Conservation (phyloP, 2,888 invertebrate genomes). For the Acronicta alni region DNA sequence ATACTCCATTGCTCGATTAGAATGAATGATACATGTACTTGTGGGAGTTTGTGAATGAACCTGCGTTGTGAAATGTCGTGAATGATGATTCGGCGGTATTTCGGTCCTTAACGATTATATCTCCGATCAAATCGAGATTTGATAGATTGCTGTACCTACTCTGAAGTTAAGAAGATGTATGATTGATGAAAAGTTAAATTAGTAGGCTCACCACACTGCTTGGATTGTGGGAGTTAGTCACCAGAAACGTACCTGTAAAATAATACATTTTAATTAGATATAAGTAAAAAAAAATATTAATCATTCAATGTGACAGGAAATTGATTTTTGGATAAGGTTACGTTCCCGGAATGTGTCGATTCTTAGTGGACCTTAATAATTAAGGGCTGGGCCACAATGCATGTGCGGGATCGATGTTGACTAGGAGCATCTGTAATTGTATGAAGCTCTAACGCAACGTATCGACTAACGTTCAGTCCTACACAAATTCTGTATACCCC, state of each 20-base stretch:
- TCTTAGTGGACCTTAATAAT: too few species aligned
- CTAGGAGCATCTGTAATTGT: too few species aligned
- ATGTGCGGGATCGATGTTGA: too few species aligned
- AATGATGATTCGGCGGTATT: conserved; percentile 16
- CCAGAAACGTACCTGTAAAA: conserved; percentile 41
- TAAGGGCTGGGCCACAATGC: too few species aligned
- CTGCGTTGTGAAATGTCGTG: neutral
- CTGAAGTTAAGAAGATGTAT: neutral
- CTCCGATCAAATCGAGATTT: neutral
- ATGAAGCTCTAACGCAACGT: too few species aligned
- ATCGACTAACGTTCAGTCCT: too few species aligned
- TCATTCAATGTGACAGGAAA: too few species aligned
- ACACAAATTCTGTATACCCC: too few species aligned
- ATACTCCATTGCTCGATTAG: conserved; percentile 15
- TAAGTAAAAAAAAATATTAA: neutral
- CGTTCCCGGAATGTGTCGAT: neutral
- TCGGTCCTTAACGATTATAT: neutral
- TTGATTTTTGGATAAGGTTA: neutral
- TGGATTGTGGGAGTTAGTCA: neutral
- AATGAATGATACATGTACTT: conserved; percentile 25
- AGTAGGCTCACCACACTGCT: conserved; percentile 23
- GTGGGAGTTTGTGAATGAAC: conserved; percentile 36
- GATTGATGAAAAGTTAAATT: neutral
- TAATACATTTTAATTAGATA: conserved; percentile 11
- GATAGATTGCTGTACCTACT: neutral